Conservation (phyloP, 1,140 invertebrate genomes). For the Pachypsylla venusta region DNA sequence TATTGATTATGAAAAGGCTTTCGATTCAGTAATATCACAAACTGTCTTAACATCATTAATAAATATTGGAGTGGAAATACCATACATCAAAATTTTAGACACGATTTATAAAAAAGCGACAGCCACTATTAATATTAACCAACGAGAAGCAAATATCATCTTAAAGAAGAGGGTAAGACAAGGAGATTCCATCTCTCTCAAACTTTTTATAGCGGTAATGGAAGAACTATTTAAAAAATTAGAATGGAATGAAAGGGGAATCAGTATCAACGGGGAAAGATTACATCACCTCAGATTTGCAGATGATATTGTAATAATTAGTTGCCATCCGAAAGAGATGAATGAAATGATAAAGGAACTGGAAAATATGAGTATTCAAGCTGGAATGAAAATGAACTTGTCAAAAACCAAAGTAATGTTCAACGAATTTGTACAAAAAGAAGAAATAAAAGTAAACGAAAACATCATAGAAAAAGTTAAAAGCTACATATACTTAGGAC, state of each 20-base stretch:
- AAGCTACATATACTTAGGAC: no score
- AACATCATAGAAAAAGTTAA: no score
- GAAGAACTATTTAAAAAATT: constrained; percentile 21
- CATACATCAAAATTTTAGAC: not conserved
- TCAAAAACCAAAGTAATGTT: no score
- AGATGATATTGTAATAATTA: no score
- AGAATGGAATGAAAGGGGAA: not conserved
- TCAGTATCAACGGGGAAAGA: no score
- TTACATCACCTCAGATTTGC: no score
- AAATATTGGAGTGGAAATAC: not conserved
- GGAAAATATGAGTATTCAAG: no score
- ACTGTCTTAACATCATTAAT: not conserved
- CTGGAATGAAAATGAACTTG: no score
- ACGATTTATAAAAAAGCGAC: not conserved
- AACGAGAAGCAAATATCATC: not conserved
- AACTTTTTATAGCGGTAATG: constrained; percentile 20
- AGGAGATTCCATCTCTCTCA: constrained; percentile 18
- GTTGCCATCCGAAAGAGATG: no score
- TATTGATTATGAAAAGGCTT: constrained; percentile 11
- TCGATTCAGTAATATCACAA: not conserved
- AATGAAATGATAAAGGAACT: no score
- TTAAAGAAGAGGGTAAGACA: constrained; percentile 12
- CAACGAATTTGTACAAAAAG: no score
- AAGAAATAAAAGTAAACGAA: no score
- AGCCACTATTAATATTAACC: not conserved